Evolutionary conservation across 2,113 vertebrate genomes (phyloP).

Genomic region (Lutjanus erythropterus): DNA sequence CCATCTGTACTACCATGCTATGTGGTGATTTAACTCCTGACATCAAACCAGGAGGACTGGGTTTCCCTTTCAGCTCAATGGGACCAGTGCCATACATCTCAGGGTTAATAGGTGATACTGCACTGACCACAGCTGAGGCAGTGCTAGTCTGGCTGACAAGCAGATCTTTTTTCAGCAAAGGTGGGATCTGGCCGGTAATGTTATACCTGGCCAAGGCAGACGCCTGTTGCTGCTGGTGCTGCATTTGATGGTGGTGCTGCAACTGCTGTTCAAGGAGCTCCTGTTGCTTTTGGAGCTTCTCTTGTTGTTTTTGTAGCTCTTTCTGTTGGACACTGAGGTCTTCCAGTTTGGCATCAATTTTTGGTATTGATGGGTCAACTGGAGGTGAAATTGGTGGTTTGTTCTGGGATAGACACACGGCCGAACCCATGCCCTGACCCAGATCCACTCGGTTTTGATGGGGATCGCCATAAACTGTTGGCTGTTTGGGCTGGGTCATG

Average conservation of each 20-base stretch:
- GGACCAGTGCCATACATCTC: conserved; percentile 88
- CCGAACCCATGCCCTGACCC: conserved; percentile 91
- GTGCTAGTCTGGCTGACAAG: conserved; percentile 88
- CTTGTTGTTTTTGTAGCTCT: conserved; percentile 84
- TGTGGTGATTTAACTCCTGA: conserved; percentile 88
- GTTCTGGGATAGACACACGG: conserved; percentile 91
- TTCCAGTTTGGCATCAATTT: conserved; percentile 88
- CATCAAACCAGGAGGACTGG: conserved; percentile 81
- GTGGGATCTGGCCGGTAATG: conserved; percentile 85
- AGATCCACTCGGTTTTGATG: conserved; percentile 93
- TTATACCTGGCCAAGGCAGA: conserved; percentile 89
- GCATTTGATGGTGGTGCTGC: conserved; percentile 85
- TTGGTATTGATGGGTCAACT: conserved; percentile 79
- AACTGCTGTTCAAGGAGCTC: conserved; percentile 86
- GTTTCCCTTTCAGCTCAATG: conserved; percentile 88
- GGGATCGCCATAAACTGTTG: conserved; percentile 93
- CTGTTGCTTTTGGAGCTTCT: conserved; percentile 86
- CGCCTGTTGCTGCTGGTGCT: conserved; percentile 84
- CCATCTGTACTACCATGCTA: conserved; percentile 93
- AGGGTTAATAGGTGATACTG: conserved; percentile 78
- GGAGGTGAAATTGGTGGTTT: conserved; percentile 85
- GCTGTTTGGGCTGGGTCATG: conserved; percentile 91
- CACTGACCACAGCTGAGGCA: conserved; percentile 80
- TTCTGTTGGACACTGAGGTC: conserved; percentile 86
- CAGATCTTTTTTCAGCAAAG: conserved; percentile 89